These are phyloP conservation scores for Synanthedon myopaeformis DNA, from an alignment of 2,888 invertebrate genomes.

Conservation along the genomic window DNA sequence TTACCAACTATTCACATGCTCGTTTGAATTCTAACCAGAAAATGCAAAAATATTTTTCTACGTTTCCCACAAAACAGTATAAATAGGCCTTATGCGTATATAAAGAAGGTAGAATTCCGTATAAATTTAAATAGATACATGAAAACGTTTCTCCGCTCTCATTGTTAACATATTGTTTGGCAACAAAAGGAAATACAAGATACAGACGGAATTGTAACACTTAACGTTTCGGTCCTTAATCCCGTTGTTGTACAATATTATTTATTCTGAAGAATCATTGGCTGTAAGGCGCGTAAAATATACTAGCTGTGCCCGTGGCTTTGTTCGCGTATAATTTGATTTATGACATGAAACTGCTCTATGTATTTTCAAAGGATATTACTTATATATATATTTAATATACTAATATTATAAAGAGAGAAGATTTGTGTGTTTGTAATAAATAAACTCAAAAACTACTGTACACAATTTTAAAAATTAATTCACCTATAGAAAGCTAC, in stretches of 20 bases:
- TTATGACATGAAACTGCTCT: too few relatives aligned
- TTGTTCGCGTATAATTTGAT: too few relatives aligned
- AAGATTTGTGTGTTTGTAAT: too few relatives aligned
- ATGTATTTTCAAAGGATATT: too few relatives aligned
- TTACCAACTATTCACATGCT: constrained; percentile 16
- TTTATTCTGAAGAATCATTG: not conserved
- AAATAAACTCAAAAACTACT: too few relatives aligned
- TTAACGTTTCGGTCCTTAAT: not conserved
- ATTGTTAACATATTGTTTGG: constrained; percentile 16
- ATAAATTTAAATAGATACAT: not conserved
- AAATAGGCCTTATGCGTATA: not conserved
- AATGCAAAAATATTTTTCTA: not conserved
- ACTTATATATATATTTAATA: too few relatives aligned
- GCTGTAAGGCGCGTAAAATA: not conserved
- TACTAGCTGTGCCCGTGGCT: too few relatives aligned
- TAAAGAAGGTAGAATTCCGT: not conserved
- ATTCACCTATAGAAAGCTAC: too few relatives aligned
- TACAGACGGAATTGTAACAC: constrained; percentile 5
- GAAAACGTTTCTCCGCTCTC: constrained; percentile 11
- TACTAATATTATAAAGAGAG: too few relatives aligned
- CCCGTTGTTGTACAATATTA: not conserved
- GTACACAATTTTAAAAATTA: too few relatives aligned
- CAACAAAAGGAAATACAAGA: constrained; percentile 14
- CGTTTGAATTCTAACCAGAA: constrained; percentile 11
- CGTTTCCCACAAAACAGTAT: not conserved